phyloP scores from a whole-genome alignment of 2,888 invertebrate species.

The Mystacides longicornis region DNA sequence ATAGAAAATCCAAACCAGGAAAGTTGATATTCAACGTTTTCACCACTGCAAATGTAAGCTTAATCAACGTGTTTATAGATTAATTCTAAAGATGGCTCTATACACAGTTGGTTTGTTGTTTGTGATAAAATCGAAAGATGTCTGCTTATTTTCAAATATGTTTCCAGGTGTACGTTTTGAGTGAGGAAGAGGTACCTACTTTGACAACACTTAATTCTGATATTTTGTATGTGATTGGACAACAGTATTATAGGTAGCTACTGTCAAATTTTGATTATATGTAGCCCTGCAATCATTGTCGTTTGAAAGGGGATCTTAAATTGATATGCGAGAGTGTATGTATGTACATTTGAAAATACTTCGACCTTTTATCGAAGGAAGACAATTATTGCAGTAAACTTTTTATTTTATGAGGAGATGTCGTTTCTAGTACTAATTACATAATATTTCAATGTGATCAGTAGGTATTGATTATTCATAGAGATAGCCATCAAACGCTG shows the following conservation, averaged over 20 bases:
- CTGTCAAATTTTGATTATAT: too few species aligned
- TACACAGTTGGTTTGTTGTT: neutral
- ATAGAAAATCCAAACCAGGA: slow-evolving; percentile 57
- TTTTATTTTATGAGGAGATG: too few species aligned
- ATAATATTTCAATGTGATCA: too few species aligned
- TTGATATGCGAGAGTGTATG: too few species aligned
- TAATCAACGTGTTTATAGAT: neutral
- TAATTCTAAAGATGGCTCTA: neutral
- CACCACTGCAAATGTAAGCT: slow-evolving; percentile 47
- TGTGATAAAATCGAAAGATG: neutral
- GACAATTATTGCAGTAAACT: too few species aligned
- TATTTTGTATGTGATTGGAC: slow-evolving; percentile 51
- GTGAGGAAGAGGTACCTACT: slow-evolving; percentile 64
- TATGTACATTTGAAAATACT: too few species aligned
- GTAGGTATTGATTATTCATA: too few species aligned
- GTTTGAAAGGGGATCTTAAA: too few species aligned
- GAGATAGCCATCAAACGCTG: too few species aligned
- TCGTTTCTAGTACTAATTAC: too few species aligned
- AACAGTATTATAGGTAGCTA: slow-evolving; percentile 48
- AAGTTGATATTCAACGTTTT: slow-evolving; percentile 45
- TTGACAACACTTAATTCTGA: slow-evolving; percentile 60
- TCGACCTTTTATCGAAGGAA: too few species aligned
- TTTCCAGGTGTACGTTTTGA: slow-evolving; percentile 51
- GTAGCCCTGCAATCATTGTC: too few species aligned
- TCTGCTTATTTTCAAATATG: neutral